These are phyloP conservation scores for Apodemus agrarius DNA, from an alignment of 2,797 vertebrate species.

Conservation along the genomic window DNA sequence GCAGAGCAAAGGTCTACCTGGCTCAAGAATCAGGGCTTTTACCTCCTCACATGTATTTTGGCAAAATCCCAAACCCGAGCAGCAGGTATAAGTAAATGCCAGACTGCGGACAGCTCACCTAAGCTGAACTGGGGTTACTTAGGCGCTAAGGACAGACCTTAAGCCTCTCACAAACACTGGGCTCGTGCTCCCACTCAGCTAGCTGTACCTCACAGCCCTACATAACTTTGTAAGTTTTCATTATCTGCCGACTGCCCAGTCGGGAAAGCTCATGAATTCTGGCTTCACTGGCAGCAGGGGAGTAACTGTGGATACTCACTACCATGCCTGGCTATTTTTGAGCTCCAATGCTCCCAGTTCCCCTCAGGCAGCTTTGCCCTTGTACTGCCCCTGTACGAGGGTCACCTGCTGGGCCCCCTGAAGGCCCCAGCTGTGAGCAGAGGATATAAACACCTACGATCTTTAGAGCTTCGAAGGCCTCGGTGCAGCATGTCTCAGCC, in stretches of 20 bases:
- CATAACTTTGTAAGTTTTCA: background rate
- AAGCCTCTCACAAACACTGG: background rate
- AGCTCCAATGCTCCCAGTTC: background rate
- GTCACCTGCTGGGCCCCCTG: background rate
- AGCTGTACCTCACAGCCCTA: background rate
- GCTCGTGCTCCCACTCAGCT: background rate
- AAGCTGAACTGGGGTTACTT: background rate
- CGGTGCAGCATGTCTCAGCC: background rate
- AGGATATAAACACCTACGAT: background rate
- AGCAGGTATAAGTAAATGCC: background rate
- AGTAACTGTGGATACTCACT: background rate
- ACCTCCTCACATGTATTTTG: background rate
- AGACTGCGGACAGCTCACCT: background rate
- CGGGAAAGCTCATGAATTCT: slow-evolving; percentile 7
- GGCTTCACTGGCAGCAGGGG: background rate
- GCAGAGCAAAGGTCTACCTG: background rate
- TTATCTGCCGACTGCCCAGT: background rate
- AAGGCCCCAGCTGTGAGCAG: background rate
- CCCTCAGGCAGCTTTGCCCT: background rate
- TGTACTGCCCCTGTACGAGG: background rate
- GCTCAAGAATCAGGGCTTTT: background rate
- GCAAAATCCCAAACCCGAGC: background rate
- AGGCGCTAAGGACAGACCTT: background rate
- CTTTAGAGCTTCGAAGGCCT: background rate
- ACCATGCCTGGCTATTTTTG: background rate